phyloP scores from a whole-genome alignment of 64 coral and sea anemone species.

The Pocillopora verrucosa region DNA sequence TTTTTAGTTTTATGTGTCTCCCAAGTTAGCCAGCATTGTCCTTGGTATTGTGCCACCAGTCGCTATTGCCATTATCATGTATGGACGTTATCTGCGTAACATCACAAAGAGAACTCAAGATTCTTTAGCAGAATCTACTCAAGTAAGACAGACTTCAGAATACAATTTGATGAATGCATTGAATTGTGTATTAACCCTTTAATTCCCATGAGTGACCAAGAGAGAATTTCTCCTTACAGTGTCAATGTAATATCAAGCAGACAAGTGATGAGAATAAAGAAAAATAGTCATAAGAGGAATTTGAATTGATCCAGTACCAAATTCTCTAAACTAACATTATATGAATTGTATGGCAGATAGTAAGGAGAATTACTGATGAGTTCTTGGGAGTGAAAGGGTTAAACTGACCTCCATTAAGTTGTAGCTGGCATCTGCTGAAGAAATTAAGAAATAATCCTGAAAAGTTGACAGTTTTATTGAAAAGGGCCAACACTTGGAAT shows the following conservation, averaged over 20 bases:
- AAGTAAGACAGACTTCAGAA: not conserved
- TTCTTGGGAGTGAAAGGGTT: too few species aligned
- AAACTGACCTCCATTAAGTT: not conserved
- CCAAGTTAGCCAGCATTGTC: slow-evolving; percentile 86
- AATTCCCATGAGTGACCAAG: too few species aligned
- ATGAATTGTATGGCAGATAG: not conserved
- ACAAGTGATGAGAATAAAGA: too few species aligned
- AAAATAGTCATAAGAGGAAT: too few species aligned
- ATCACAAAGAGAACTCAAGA: slow-evolving; percentile 89
- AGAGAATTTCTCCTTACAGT: too few species aligned
- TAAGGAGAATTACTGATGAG: too few species aligned
- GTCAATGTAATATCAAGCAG: too few species aligned
- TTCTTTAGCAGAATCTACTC: slow-evolving; percentile 83
- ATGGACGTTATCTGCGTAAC: slow-evolving; percentile 87
- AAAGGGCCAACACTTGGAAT: too few species aligned
- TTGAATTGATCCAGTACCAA: not conserved
- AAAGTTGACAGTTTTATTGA: too few species aligned
- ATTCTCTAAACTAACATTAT: not conserved
- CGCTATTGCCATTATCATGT: slow-evolving; percentile 79
- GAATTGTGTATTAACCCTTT: too few species aligned
- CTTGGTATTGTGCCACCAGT: slow-evolving; percentile 88
- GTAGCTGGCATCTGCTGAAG: not conserved
- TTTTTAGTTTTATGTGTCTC: slow-evolving; percentile 88
- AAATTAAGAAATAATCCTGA: not conserved
- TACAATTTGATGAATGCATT: too few species aligned